Evolutionary conservation across 2,113 vertebrate genomes (phyloP).

Genomic region (Noctilio leporinus): DNA sequence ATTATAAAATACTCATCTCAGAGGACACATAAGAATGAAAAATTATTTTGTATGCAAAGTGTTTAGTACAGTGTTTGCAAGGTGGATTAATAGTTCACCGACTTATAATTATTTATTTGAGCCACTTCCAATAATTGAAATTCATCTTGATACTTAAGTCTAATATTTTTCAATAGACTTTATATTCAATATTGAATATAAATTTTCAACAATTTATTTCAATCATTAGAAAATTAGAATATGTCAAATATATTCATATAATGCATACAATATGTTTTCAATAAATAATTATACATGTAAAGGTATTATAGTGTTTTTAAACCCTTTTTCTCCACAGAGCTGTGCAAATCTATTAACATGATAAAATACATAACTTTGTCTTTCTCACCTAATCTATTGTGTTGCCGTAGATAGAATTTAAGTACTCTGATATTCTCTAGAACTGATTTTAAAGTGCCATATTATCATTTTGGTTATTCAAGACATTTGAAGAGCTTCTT

Average conservation of each 20-base stretch:
- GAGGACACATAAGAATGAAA: background rate
- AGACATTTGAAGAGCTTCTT: background rate
- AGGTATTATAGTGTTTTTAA: background rate
- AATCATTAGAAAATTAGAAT: background rate
- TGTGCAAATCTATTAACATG: background rate
- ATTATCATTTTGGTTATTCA: background rate
- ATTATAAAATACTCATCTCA: background rate
- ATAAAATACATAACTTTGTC: background rate
- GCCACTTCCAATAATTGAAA: background rate
- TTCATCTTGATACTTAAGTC: background rate
- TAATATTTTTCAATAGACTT: background rate
- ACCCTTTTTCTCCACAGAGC: background rate
- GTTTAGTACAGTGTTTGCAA: background rate
- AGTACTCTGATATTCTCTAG: background rate
- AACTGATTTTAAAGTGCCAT: background rate
- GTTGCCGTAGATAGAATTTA: background rate
- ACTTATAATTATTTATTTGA: background rate
- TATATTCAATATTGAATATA: too few species aligned
- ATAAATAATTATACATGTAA: background rate
- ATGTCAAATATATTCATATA: background rate
- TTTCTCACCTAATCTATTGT: background rate
- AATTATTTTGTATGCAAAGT: background rate
- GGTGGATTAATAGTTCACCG: background rate
- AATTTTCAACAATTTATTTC: too few species aligned
- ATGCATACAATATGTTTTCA: background rate